phyloP scores from a whole-genome alignment of 2,888 invertebrate genomes.

The Euplagia quadripunctaria region DNA sequence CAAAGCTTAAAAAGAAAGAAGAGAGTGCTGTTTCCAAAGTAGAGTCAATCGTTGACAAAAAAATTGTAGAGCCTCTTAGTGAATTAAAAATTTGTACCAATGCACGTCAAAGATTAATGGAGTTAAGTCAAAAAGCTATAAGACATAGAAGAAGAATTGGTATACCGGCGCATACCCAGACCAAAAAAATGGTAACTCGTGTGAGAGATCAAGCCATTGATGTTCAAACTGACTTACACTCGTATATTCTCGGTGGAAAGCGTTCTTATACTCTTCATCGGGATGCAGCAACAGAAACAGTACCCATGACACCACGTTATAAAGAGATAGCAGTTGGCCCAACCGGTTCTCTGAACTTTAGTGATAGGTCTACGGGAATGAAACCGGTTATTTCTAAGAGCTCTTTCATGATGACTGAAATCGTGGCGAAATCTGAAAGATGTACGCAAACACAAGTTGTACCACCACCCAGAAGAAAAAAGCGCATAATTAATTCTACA shows the following conservation, averaged over 20 bases:
- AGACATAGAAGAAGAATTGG: slow-evolving; percentile 83
- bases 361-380: slow-evolving; percentile 74
- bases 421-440: slow-evolving; percentile 61
- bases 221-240: slow-evolving; percentile 84
- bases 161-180: slow-evolving; percentile 88
- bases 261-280: slow-evolving; percentile 64
- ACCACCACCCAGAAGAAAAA: slow-evolving; percentile 74
- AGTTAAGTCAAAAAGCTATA: slow-evolving; percentile 87
- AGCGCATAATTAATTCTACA: slow-evolving; percentile 46
- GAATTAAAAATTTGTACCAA: slow-evolving; percentile 88
- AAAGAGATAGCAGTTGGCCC: slow-evolving; percentile 81
- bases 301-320: slow-evolving; percentile 80
- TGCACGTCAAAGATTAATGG: slow-evolving; percentile 87
- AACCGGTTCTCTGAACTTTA: slow-evolving; percentile 66
- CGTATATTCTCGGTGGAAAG: slow-evolving; percentile 70
- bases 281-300: slow-evolving; percentile 78
- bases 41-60: slow-evolving; percentile 76
- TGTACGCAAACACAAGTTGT: slow-evolving; percentile 73
- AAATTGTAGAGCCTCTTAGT: slow-evolving; percentile 78
- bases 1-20: slow-evolving; percentile 86
- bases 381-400: slow-evolving; percentile 65
- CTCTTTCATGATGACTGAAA: slow-evolving; percentile 79
- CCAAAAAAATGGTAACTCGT: slow-evolving; percentile 80
- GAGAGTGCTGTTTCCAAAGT: slow-evolving; percentile 77
- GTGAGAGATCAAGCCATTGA: slow-evolving; percentile 88